Conservation (phyloP, 2,113 vertebrate genomes). For the Speoplatyrhinus poulsoni region DNA sequence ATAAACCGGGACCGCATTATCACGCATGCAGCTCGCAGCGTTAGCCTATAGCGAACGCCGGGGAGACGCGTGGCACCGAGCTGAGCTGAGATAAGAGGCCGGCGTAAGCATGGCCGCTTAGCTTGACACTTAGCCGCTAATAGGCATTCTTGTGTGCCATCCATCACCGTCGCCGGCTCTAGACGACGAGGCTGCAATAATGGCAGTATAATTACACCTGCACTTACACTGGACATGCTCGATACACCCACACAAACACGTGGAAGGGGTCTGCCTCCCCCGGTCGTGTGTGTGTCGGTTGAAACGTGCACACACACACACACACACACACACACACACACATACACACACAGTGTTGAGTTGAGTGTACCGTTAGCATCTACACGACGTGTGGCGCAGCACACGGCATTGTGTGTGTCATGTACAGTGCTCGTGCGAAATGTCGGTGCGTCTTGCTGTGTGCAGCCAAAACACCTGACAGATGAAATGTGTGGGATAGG, state of each 20-base stretch:
- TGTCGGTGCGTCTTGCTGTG: conserved; percentile 11
- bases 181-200: conserved; percentile 10
- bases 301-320: too few species aligned
- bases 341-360: too few species aligned
- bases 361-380: too few species aligned
- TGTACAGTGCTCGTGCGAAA: background rate
- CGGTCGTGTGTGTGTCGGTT: background rate
- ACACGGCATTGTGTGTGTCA: background rate
- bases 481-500: conserved; percentile 23
- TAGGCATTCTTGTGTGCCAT: conserved; percentile 13
- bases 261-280: conserved; percentile 1
- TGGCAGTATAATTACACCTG: conserved; percentile 14
- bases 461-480: conserved; percentile 45
- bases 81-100: background rate
- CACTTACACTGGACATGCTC: conserved; percentile 7
- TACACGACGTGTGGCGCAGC: too few species aligned
- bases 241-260: conserved; percentile 6
- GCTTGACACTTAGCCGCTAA: conserved; percentile 7
- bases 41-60: conserved; percentile 10
- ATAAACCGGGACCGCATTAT: conserved; percentile 13
- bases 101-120: conserved; percentile 8
- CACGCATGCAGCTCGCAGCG: conserved; percentile 5
- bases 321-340: too few species aligned
- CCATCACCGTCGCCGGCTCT: conserved; percentile 36
- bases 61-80: background rate